These are phyloP conservation scores for Reticulitermes speratus DNA, from an alignment of 1,140 invertebrate species.

Conservation along the genomic window DNA sequence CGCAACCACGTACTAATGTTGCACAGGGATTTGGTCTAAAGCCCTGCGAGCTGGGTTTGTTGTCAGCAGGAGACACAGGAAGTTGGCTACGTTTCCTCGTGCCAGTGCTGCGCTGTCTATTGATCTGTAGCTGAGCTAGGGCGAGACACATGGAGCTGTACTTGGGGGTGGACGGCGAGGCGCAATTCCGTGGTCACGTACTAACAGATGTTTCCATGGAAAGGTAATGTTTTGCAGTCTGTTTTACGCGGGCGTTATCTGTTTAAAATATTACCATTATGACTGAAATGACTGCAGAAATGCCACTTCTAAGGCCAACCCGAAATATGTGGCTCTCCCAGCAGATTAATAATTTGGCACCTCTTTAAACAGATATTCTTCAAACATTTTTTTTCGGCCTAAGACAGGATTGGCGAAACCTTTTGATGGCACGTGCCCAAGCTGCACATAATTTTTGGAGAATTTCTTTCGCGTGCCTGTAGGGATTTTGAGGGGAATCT, in stretches of 20 bases:
- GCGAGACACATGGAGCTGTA: background rate
- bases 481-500: too few relatives aligned
- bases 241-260: background rate
- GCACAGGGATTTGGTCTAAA: background rate
- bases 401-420: too few relatives aligned
- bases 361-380: too few relatives aligned
- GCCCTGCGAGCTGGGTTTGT: constrained; percentile 8
- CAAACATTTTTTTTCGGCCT: too few relatives aligned
- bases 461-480: too few relatives aligned
- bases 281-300: background rate
- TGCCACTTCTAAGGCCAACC: too few relatives aligned
- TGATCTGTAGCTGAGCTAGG: background rate
- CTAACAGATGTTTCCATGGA: background rate
- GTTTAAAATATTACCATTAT: background rate
- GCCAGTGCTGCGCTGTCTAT: background rate
- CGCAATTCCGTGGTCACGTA: background rate
- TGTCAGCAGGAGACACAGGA: background rate
- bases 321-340: too few relatives aligned
- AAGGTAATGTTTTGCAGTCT: background rate
- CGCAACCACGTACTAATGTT: background rate
- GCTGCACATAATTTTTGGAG: too few relatives aligned
- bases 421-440: too few relatives aligned
- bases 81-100: background rate
- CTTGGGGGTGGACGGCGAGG: background rate
- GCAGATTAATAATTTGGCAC: too few relatives aligned